phyloP scores from a whole-genome alignment of 2,113 vertebrate genomes.

The Muntiacus reevesi region DNA sequence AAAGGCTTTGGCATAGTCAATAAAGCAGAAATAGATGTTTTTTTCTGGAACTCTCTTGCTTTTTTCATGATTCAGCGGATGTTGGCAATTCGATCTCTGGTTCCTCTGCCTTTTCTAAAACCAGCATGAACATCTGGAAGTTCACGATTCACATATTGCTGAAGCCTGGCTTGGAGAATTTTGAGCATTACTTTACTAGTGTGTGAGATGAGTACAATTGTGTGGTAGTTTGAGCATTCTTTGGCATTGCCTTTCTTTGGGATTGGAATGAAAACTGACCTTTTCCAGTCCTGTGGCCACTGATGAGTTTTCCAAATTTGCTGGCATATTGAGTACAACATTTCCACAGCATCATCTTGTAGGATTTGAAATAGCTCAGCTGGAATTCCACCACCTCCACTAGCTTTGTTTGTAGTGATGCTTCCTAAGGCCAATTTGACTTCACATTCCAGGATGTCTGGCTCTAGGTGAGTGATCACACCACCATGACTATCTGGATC shows the following conservation, averaged over 20 bases:
- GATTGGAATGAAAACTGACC: not conserved
- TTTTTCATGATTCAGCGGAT: rapidly evolving
- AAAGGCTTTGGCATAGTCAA: not conserved
- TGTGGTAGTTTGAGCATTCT: rapidly evolving
- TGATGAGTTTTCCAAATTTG: not conserved
- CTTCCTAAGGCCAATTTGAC: not conserved
- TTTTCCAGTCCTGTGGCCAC: not conserved
- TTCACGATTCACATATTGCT: rapidly evolving
- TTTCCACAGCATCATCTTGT: not conserved
- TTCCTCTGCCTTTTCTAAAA: not conserved
- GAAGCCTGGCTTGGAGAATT: not conserved
- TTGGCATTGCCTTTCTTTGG: not conserved
- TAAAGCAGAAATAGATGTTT: not conserved
- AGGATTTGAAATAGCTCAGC: not conserved
- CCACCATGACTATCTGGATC: not conserved
- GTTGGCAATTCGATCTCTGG: not conserved
- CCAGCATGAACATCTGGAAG: not conserved
- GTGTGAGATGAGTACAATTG: not conserved
- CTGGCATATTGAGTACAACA: not conserved
- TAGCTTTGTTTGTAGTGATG: not conserved
- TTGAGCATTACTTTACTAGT: not conserved
- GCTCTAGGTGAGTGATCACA: not conserved
- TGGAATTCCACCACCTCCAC: not conserved
- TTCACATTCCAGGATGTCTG: not conserved
- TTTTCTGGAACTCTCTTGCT: not conserved